Conservation (phyloP, 1,140 invertebrate genomes). For the Drusus annulatus region DNA sequence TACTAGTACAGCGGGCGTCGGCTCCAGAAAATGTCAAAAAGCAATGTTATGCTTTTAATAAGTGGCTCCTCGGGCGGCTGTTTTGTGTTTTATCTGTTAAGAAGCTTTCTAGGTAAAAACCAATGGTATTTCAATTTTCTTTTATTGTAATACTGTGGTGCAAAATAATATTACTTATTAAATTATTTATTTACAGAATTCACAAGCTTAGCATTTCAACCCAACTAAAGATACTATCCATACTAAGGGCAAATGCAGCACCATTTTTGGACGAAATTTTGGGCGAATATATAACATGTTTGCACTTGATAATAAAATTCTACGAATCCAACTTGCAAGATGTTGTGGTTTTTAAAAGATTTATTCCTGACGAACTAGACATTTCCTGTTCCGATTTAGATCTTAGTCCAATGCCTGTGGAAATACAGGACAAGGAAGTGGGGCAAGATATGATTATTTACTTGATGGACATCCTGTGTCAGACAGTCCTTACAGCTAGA, state of each 20-base stretch:
- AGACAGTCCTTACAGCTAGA: slow-evolving; percentile 15
- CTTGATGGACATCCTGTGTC: slow-evolving; percentile 42
- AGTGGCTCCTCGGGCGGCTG: slow-evolving; percentile 72
- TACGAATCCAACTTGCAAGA: slow-evolving; percentile 60
- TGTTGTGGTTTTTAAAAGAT: slow-evolving; percentile 61
- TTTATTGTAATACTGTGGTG: no score
- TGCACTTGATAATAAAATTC: slow-evolving; percentile 66
- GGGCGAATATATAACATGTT: slow-evolving; percentile 66
- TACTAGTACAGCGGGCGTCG: slow-evolving; percentile 68
- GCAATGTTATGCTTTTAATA: slow-evolving; percentile 72
- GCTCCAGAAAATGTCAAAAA: slow-evolving; percentile 63
- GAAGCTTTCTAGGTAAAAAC: slow-evolving; percentile 67
- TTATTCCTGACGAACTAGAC: slow-evolving; percentile 65
- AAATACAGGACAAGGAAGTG: slow-evolving; percentile 62
- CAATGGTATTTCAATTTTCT: not conserved
- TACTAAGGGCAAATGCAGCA: slow-evolving; percentile 68
- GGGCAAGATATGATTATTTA: slow-evolving; percentile 64
- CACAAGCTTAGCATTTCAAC: slow-evolving; percentile 69
- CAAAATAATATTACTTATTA: slow-evolving; percentile 1
- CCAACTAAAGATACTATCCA: slow-evolving; percentile 71
- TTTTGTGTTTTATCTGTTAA: slow-evolving; percentile 73
- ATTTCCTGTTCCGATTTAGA: slow-evolving; percentile 68
- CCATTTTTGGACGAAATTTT: slow-evolving; percentile 68
- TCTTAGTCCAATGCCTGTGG: slow-evolving; percentile 67
- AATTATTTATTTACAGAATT: slow-evolving; percentile 64